Conservation (phyloP, 2,888 invertebrate genomes). For the Eueremaeus valkanovi region DNA sequence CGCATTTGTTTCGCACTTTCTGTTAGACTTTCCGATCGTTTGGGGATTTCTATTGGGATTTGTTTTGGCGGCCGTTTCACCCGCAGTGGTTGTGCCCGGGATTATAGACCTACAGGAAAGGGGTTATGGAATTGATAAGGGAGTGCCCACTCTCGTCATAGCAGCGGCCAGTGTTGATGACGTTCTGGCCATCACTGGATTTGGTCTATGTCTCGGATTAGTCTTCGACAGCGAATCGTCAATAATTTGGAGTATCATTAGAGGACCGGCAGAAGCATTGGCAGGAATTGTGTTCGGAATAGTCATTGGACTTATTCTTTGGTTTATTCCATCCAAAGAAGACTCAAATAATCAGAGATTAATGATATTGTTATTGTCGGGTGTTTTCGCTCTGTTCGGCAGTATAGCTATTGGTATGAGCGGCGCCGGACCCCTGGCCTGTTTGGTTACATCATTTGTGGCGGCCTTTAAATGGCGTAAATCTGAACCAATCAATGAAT, state of each 20-base stretch:
- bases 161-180: constrained; percentile 56
- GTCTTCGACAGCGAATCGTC: constrained; percentile 43
- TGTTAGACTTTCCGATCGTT: constrained; percentile 43
- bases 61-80: constrained; percentile 53
- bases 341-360: constrained; percentile 60
- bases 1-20: constrained; percentile 39
- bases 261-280: constrained; percentile 54
- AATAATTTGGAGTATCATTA: constrained; percentile 50
- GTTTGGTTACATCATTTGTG: constrained; percentile 49
- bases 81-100: constrained; percentile 55
- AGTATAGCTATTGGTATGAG: constrained; percentile 51
- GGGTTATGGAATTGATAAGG: constrained; percentile 53
- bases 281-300: constrained; percentile 64
- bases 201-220: constrained; percentile 53
- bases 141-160: constrained; percentile 54
- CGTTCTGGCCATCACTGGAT: constrained; percentile 55
- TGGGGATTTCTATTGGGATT: constrained; percentile 48
- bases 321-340: constrained; percentile 40
- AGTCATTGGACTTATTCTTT: constrained; percentile 46
- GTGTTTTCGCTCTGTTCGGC: constrained; percentile 61
- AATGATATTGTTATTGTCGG: constrained; percentile 55
- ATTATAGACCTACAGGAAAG: constrained; percentile 52
- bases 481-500: constrained; percentile 33
- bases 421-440: constrained; percentile 62
- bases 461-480: constrained; percentile 45